These are phyloP conservation scores for Recurvirostra avosetta DNA, from an alignment of 2,113 vertebrate species.

Conservation along the genomic window DNA sequence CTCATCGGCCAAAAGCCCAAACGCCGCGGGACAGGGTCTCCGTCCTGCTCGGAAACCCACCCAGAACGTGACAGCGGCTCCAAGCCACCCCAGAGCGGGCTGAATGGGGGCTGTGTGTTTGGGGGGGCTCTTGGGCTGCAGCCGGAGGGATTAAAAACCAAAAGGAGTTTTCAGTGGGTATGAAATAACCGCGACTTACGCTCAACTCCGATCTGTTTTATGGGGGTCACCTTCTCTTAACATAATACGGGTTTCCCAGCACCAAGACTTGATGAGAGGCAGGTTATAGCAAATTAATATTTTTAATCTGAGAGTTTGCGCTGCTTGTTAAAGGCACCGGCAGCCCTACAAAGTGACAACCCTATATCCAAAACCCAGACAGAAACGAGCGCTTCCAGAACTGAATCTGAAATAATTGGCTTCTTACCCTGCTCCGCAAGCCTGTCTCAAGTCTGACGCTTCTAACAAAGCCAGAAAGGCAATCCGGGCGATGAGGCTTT, in stretches of 20 bases:
- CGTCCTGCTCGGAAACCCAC: background rate
- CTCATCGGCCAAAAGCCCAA: background rate
- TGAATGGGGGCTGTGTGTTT: background rate
- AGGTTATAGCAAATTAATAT: background rate
- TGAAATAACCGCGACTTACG: background rate
- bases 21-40: background rate
- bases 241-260: background rate
- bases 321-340: background rate
- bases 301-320: background rate
- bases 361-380: background rate
- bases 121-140: background rate
- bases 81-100: background rate
- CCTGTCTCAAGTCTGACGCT: background rate
- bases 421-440: background rate
- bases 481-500: rapidly evolving
- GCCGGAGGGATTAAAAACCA: background rate
- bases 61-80: too few species aligned
- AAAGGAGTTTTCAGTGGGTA: background rate
- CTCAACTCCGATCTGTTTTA: background rate
- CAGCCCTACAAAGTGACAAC: background rate
- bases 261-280: background rate
- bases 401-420: background rate
- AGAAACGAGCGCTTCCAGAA: background rate
- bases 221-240: background rate
- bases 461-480: background rate